Base-by-base conservation (phyloP, 2,797 vertebrate species). In the Morelia viridis region DNA sequence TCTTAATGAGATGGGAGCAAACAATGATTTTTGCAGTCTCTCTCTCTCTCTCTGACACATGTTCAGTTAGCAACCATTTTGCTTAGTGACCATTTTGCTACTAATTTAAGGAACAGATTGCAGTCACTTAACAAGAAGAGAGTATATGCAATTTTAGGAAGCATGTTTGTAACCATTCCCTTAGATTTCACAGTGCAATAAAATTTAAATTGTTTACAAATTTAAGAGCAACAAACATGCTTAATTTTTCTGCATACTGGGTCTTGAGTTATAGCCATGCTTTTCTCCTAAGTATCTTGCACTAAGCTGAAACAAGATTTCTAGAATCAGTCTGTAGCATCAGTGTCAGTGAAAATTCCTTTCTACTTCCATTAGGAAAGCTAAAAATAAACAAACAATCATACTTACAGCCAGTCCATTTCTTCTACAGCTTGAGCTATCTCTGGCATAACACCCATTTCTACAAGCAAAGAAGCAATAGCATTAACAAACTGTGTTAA, bases 401-500 rank as follows among this genome's bases (percentile, higher is more conserved):
- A 88, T 95, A 99, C 99, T 99, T 96, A 99, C 99, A 99, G 98
- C 99, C 99, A 99, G 94, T 99, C 99, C 98, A 99, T 98, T 95
- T 99, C 99, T 90, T 99, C 99, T 92, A 99, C 98, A 24, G 99
- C 99, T 97, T 99, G 98, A 8, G 98, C 99, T 84, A 99, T 99
- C 97, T 99, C 99, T 62, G 98, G 97, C 99, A 99, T 99, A 89
- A 99, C 99, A 9, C 99, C 99, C 99, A 99, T 98, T 96, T 99
- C 99, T 98, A 95, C 0, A 94, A 87, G 41, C 95, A 90, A 85
- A 94, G 68, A 28, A 94, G 50, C 46, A 6, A 31, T 90, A 41
- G 3, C 11, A 62, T 83, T 90, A 83, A 68, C 11, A 19, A 35
- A 57, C n/a, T 87, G 28, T 56, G 28, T 28, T 31, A 50, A 24